Evolutionary conservation across 2,888 invertebrate species (phyloP).

Genomic region (Megalurothrips usitatus): DNA sequence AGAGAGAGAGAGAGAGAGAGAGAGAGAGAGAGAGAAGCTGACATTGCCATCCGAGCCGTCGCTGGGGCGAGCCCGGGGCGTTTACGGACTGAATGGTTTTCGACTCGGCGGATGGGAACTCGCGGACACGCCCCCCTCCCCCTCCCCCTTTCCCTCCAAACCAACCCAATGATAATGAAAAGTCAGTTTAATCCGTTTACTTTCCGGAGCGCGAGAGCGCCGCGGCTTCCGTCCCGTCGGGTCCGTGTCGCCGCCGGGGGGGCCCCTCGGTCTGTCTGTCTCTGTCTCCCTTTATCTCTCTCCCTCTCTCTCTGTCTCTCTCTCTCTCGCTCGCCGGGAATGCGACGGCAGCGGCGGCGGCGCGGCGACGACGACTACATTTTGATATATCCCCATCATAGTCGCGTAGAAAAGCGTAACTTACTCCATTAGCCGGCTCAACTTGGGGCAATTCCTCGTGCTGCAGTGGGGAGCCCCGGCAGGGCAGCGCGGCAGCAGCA

Average conservation of each 20-base stretch:
- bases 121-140: too few species aligned
- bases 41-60: neutral
- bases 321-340: neutral
- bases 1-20: too few species aligned
- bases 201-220: neutral
- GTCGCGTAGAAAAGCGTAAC: constrained; percentile 9
- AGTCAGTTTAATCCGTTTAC: constrained; percentile 23
- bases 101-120: too few species aligned
- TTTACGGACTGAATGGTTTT: too few species aligned
- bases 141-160: too few species aligned
- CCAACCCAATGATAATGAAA: neutral
- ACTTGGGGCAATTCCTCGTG: constrained; percentile 12
- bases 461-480: neutral
- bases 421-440: constrained; percentile 16
- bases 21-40: too few species aligned
- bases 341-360: neutral
- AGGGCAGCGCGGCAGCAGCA: neutral
- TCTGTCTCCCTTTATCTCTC: too few species aligned
- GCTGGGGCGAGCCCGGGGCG: too few species aligned
- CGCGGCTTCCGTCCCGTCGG: too few species aligned
- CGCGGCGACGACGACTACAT: neutral
- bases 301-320: too few species aligned
- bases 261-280: neutral
- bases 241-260: neutral
- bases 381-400: constrained; percentile 17